Base-by-base conservation (phyloP, 2,113 vertebrate genomes). In the Neotoma lepida region DNA sequence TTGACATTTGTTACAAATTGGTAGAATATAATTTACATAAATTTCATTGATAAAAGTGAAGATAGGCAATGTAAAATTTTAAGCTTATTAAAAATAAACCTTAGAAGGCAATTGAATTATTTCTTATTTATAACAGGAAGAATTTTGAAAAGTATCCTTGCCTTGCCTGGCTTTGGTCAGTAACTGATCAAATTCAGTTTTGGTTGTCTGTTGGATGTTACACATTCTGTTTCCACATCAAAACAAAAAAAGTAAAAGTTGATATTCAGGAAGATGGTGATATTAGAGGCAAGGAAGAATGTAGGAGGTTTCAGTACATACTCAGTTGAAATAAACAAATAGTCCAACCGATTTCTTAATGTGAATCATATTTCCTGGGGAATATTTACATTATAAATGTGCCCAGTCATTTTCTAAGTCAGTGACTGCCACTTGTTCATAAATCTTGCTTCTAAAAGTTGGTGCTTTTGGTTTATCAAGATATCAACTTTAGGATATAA, bases 291-390 rank as follows among this genome's bases (percentile, higher is more conserved):
- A 97, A 97, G 78, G 49, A 94, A 96, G 90, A 90, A 86, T 97
- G 96, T 97, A 63, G 92, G 91, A 93, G 96, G 93, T 95, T 97
- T 96, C 87, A 98, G 94, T 92, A 95, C 86, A 88, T 95, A 97
- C 92, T 96, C 97, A 95, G 97, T 96, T 97, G 95, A 97, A 86
- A 96, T 88, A 96, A 94, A 96, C 91, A 97, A 92, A 88, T 91
- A 68, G n/a, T 78, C 91, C 76, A 97, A 97, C 93, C 90, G 89
- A 91, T 87, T 96, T 94, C 94, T 97, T 97, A 85, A 89, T 73
- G 1, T 98, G 97, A 98, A 90, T 98, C 96, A 97, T 41, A 86
- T 94, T 94, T 97, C 96, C 90, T 41, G 9, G 39, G 24, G 84
- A 0, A 39, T 63, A 0, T 54, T 88, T 89, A 89, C 87, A 28